phyloP scores from a whole-genome alignment of 1,140 invertebrate species.

The Octopus bimaculoides region DNA sequence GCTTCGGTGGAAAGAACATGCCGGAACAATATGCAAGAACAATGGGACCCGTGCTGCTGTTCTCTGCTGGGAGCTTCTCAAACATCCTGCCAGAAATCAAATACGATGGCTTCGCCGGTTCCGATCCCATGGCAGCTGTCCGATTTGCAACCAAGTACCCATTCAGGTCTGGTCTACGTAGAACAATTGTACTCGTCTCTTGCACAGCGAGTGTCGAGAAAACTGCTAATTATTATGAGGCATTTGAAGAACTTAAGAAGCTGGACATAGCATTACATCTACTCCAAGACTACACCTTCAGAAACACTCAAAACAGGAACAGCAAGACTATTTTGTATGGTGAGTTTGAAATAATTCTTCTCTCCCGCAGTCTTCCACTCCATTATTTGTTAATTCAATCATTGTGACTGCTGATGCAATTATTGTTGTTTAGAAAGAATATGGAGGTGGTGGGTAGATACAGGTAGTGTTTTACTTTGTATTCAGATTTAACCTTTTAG shows the following conservation, averaged over 20 bases:
- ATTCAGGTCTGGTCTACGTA: constrained; percentile 81
- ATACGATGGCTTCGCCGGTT: constrained; percentile 8
- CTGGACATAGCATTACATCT: constrained; percentile 80
- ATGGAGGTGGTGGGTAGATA: no score
- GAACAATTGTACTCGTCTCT: constrained; percentile 78
- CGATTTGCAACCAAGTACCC: constrained; percentile 71
- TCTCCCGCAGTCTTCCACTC: no score
- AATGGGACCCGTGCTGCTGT: background rate
- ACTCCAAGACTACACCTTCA: constrained; percentile 63
- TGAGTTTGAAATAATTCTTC: background rate
- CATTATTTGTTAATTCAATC: no score
- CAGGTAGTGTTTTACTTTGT: no score
- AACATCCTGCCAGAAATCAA: constrained; percentile 18
- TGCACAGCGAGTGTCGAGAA: constrained; percentile 57
- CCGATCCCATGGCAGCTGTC: constrained; percentile 67
- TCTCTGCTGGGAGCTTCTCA: background rate
- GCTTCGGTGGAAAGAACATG: constrained; percentile 69
- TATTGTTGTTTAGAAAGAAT: no score
- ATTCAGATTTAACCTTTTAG: no score
- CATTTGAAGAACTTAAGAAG: background rate
- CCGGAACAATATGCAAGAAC: background rate
- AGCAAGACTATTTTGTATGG: constrained; percentile 19
- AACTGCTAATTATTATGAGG: background rate
- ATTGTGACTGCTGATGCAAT: no score
- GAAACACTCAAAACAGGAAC: constrained; percentile 27